Conservation (phyloP, 2,113 vertebrate genomes). For the Platichthys flesus region DNA sequence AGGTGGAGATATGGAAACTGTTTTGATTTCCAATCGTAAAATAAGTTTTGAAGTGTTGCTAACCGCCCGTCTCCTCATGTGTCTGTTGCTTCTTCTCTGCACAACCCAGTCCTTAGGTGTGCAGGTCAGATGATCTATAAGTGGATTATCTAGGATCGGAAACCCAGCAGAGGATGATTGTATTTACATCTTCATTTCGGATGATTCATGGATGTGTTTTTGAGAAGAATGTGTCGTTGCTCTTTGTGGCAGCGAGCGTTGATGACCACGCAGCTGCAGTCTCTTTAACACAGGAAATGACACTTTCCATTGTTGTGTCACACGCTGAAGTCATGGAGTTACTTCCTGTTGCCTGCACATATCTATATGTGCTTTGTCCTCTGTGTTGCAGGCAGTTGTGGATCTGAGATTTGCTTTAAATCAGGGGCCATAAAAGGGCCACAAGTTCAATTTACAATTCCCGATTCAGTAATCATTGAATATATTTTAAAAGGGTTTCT, state of each 20-base stretch:
- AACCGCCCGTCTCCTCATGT: not conserved
- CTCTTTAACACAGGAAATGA: not conserved
- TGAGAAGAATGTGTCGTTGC: not conserved
- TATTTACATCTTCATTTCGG: not conserved
- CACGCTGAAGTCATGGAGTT: not conserved
- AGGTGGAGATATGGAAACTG: slow-evolving; percentile 49
- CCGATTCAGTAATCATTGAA: too few relatives aligned
- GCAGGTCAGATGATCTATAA: slow-evolving; percentile 2
- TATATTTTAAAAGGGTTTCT: too few relatives aligned
- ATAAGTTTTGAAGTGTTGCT: slow-evolving; percentile 11
- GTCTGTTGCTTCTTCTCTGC: not conserved
- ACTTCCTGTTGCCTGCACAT: not conserved
- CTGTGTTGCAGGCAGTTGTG: too few relatives aligned
- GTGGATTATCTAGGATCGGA: not conserved
- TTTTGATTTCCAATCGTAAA: slow-evolving; percentile 41
- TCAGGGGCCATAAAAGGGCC: too few relatives aligned
- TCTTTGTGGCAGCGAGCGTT: not conserved
- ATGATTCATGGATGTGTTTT: not conserved
- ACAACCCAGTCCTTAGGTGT: not conserved
- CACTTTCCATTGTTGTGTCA: not conserved
- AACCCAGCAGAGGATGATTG: not conserved
- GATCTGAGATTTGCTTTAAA: too few relatives aligned
- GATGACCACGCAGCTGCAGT: not conserved
- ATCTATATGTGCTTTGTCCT: not conserved
- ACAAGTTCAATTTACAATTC: too few relatives aligned